Conservation (phyloP, 2,797 vertebrate species). For the Ciconia nigra region DNA sequence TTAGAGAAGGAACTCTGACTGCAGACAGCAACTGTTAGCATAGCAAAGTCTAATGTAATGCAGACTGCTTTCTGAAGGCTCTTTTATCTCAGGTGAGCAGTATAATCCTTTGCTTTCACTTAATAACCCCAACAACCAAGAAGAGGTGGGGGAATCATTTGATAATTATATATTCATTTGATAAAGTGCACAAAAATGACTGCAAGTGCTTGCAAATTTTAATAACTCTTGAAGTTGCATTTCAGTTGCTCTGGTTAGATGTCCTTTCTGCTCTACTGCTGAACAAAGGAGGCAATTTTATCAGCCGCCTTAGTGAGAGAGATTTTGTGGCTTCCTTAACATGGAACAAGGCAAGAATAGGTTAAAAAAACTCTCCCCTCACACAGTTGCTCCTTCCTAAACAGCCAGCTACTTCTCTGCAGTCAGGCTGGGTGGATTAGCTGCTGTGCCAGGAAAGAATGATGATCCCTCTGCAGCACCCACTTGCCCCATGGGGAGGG, state of each 20-base stretch:
- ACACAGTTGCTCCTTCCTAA: not conserved
- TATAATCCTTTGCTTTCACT: not conserved
- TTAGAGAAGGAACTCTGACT: not conserved
- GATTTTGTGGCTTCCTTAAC: not conserved
- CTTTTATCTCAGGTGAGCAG: not conserved
- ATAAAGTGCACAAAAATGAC: not conserved
- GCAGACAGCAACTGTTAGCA: not conserved
- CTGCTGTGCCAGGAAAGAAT: slow-evolving; percentile 43
- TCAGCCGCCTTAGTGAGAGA: not conserved
- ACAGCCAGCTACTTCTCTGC: not conserved
- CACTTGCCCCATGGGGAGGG: slow-evolving; percentile 6
- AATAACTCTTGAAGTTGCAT: not conserved
- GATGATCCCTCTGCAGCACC: slow-evolving; percentile 8
- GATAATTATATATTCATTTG: not conserved
- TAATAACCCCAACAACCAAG: not conserved
- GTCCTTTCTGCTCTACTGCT: not conserved
- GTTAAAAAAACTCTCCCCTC: not conserved
- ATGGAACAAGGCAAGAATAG: not conserved
- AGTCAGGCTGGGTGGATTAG: slow-evolving; percentile 9
- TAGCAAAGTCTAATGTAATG: not conserved
- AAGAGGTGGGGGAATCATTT: not conserved
- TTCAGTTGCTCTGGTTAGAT: not conserved
- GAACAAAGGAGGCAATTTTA: not conserved
- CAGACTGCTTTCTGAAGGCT: not conserved
- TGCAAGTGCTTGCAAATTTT: not conserved